Base-by-base conservation (phyloP, 1,140 invertebrate species). In the Drosophila pseudoobscura region DNA sequence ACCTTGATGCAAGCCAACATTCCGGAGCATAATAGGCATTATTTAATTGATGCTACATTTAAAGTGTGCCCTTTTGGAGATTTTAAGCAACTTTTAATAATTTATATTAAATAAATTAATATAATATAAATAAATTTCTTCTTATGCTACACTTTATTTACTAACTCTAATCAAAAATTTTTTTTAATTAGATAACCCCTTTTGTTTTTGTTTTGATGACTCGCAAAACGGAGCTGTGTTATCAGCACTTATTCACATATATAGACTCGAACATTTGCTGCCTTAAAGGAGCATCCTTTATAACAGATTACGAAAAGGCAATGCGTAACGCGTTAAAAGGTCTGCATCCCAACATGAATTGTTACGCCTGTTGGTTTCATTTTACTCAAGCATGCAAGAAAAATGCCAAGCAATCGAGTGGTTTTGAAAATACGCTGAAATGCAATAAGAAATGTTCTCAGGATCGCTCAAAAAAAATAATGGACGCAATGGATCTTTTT, bases 371-470 rank as follows among this genome's bases (percentile, higher is more conserved):
- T 5, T 52, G 50, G 15, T 52, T 35, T 8, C 15, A 52, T 35
- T 35, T 52, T 35, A 35, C 15, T 8, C 50, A 52, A 20, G 50
- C 50, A 6, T 52, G 50, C 6, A 29, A 20, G 31, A 52, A 11
- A 15, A 39, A 39, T 52, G 3, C 9, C 6, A 29, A 29, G 22
- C 22, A 24, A 24, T 24, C 22, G 22, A 24, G 2, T 24, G 22
- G 22, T 24, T 24, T 24, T 5, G 22, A 2, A 3, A 24, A 24
- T 24, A 24, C 22, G 22, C 2, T 24, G 22, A 24, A 24, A 24
- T 24, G 22, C 2, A 24, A 24, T 24, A 24, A 24, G 22, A 5
- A 24, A 2, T 15, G 15, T 15, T 15, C 15, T 15, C 15, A 15
- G 15, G 15, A 15, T 15, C 15, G 15, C 15, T 15, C 15, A 15